Conservation (phyloP, 2,797 vertebrate genomes). For the Coluber constrictor region DNA sequence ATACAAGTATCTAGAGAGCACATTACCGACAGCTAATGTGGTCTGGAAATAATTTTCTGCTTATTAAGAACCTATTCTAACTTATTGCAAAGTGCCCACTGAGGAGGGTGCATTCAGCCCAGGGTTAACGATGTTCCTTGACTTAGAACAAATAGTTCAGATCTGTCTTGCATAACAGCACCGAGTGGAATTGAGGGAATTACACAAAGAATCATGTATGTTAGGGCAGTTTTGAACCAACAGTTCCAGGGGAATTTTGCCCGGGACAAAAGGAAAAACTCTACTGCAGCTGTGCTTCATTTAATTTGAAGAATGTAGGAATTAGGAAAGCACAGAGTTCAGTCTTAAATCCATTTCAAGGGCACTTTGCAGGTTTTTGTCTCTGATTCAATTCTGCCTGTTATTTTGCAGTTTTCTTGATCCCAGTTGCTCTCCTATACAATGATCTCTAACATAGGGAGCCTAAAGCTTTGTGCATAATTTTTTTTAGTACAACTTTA, state of each 20-base stretch:
- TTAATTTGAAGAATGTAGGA: not conserved
- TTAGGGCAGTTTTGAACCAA: not conserved
- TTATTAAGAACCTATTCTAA: constrained; percentile 50
- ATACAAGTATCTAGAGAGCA: constrained; percentile 37
- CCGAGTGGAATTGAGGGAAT: constrained; percentile 16
- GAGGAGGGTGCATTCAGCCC: constrained; percentile 10
- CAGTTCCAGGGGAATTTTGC: constrained; percentile 16
- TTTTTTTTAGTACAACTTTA: not conserved
- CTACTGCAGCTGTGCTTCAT: constrained; percentile 20
- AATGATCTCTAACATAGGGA: not conserved
- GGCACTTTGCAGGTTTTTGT: not conserved
- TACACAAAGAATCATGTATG: not conserved
- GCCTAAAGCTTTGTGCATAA: not conserved
- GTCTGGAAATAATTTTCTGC: constrained; percentile 51
- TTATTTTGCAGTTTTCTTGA: not conserved
- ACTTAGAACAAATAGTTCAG: constrained; percentile 40
- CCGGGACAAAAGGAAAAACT: constrained; percentile 15
- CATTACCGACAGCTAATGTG: constrained; percentile 37
- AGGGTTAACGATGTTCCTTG: constrained; percentile 35
- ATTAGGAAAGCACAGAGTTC: not conserved
- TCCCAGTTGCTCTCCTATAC: not conserved
- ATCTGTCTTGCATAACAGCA: constrained; percentile 20
- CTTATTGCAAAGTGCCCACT: constrained; percentile 41
- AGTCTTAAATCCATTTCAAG: not conserved
- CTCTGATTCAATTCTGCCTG: not conserved